These are phyloP conservation scores for Atethmia centrago DNA, from an alignment of 2,888 invertebrate genomes.

Conservation along the genomic window DNA sequence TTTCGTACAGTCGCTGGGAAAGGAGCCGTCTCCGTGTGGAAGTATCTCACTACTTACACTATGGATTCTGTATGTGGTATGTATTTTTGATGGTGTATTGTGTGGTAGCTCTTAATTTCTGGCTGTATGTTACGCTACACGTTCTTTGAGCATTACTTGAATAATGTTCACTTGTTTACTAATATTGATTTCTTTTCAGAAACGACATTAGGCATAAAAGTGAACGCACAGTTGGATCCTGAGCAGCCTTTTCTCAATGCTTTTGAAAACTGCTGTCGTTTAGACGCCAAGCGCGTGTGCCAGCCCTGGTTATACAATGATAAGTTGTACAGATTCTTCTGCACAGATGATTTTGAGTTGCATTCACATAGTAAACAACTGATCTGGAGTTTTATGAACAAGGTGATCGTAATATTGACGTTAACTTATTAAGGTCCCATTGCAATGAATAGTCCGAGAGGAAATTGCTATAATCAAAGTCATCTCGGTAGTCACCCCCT, in stretches of 20 bases:
- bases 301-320: slow-evolving; percentile 68
- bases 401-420: slow-evolving; percentile 27
- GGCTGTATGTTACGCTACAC: background rate
- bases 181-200: slow-evolving; percentile 51
- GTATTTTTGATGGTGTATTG: background rate
- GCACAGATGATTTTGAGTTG: slow-evolving; percentile 7
- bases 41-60: slow-evolving; percentile 35
- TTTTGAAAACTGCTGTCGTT: slow-evolving; percentile 55
- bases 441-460: background rate
- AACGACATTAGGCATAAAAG: slow-evolving; percentile 60
- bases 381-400: slow-evolving; percentile 59
- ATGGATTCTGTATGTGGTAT: slow-evolving; percentile 46
- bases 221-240: slow-evolving; percentile 54
- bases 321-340: slow-evolving; percentile 52
- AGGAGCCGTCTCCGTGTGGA: slow-evolving; percentile 42
- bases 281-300: slow-evolving; percentile 55
- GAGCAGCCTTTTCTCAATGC: slow-evolving; percentile 63
- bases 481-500: background rate
- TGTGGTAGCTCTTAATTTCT: background rate
- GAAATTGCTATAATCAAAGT: background rate
- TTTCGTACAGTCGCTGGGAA: slow-evolving; percentile 8
- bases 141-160: too few species aligned
- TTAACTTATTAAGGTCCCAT: background rate
- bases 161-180: too few species aligned
- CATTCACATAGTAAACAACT: slow-evolving; percentile 27